Base-by-base conservation (phyloP, 2,888 invertebrate species). In the Parnassius smintheus region DNA sequence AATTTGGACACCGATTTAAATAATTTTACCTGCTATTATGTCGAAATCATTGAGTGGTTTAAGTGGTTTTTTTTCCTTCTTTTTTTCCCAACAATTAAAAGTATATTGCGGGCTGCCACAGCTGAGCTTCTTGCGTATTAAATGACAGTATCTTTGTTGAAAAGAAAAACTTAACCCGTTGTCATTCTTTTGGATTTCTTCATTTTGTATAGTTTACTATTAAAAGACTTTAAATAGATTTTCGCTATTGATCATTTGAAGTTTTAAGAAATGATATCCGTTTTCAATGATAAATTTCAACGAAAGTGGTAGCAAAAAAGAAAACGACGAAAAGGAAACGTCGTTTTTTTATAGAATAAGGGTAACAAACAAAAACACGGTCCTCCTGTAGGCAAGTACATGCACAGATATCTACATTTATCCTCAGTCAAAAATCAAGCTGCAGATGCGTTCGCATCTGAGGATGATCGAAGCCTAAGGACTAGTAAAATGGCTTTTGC, bases 1-100 rank as follows among this genome's bases (percentile, higher is more conserved):
- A 69, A 60, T 62, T 50, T 75, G 73, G 78, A 61, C 53, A 48
- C 12, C 66, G 62, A 61, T 62, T 62, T 67, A 59, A 63, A 63
- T 66, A 69, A 70, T 69, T 74, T 75, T 83, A 83, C 82, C 82
- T 83, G 82, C 82, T 77, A 79, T 83, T 83, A 76, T 80, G 77
- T 78, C 64, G 73, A 76, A 76, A 75, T 81, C 75, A 80, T 77
- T 80, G 78, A 80, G 75, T 73, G 72, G 55, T 73, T 75, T 76
- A 72, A 72, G 71, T 65, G 72, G 75, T 77, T 76, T 73, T 35
- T 48, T 73, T 77, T 72, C 69, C 13, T 44, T 35, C 35, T 11
- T 60, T 67, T 75, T 78, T 81, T 75, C 69, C 67, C 74, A 78
- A 80, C 81, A 83, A 84, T 85, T 84, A 83, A 74, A 74, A 71